These are phyloP conservation scores for Sander vitreus DNA, from an alignment of 2,113 vertebrate genomes.

Conservation along the genomic window DNA sequence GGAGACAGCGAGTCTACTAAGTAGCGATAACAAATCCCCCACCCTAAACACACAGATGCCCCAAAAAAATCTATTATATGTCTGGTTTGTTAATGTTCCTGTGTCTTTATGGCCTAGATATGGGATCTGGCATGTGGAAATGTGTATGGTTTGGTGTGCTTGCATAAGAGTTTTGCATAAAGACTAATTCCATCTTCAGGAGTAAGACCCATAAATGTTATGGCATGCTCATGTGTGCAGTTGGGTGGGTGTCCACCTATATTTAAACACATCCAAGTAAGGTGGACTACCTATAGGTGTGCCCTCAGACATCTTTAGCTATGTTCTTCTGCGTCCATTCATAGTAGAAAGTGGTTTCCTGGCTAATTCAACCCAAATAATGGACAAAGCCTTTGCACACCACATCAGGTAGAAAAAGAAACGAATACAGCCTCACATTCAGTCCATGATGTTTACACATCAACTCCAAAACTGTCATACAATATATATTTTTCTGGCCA, in stretches of 20 bases:
- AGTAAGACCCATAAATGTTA: background rate
- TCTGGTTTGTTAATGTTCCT: background rate
- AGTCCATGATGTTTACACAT: background rate
- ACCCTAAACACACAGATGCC: background rate
- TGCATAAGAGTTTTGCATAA: background rate
- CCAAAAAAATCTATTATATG: constrained; percentile 12
- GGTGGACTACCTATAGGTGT: background rate
- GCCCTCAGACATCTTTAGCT: background rate
- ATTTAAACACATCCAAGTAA: background rate
- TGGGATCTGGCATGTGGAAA: constrained; percentile 6
- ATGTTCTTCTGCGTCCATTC: background rate
- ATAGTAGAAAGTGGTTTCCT: background rate
- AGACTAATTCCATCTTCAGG: background rate
- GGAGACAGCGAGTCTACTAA: constrained; percentile 42
- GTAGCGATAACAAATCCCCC: constrained; percentile 55
- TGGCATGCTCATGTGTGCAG: background rate
- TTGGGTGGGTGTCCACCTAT: background rate
- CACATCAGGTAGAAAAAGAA: too few species aligned
- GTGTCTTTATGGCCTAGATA: background rate
- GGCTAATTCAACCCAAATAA: background rate
- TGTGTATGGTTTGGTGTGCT: background rate
- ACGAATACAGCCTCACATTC: too few species aligned
- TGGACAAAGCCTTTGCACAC: background rate
- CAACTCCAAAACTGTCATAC: background rate
- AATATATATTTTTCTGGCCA: too few species aligned